These are phyloP conservation scores for Naja naja DNA, from an alignment of 2,113 vertebrate species.

Conservation along the genomic window DNA sequence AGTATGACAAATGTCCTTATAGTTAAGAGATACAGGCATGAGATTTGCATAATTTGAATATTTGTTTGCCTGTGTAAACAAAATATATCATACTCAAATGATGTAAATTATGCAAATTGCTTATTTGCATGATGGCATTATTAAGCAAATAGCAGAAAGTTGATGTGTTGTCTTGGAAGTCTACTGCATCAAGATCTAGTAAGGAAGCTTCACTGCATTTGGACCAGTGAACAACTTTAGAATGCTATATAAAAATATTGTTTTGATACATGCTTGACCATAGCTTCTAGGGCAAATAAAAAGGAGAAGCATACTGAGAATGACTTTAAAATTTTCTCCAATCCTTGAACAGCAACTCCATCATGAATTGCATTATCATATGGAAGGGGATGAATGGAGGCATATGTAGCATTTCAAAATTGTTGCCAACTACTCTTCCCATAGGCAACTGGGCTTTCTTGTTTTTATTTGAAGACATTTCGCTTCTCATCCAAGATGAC, in stretches of 20 bases:
- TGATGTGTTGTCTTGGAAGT: not conserved
- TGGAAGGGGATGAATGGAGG: not conserved
- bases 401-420: not conserved
- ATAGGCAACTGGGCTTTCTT: not conserved
- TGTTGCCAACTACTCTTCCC: not conserved
- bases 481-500: too few relatives aligned
- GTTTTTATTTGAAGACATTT: too few relatives aligned
- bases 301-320: not conserved
- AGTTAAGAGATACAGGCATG: not conserved
- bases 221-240: not conserved
- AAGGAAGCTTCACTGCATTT: not conserved
- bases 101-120: not conserved
- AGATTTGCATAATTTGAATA: not conserved
- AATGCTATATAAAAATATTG: not conserved
- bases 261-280: not conserved
- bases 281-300: not conserved
- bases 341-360: not conserved
- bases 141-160: not conserved
- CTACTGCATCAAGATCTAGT: not conserved
- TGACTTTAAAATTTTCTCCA: not conserved
- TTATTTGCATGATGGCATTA: not conserved
- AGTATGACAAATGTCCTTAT: not conserved
- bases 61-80: not conserved
- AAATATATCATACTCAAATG: not conserved
- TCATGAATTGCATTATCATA: not conserved